phyloP scores from a whole-genome alignment of 2,113 vertebrate genomes.

The Petrocephalus microphthalmus region DNA sequence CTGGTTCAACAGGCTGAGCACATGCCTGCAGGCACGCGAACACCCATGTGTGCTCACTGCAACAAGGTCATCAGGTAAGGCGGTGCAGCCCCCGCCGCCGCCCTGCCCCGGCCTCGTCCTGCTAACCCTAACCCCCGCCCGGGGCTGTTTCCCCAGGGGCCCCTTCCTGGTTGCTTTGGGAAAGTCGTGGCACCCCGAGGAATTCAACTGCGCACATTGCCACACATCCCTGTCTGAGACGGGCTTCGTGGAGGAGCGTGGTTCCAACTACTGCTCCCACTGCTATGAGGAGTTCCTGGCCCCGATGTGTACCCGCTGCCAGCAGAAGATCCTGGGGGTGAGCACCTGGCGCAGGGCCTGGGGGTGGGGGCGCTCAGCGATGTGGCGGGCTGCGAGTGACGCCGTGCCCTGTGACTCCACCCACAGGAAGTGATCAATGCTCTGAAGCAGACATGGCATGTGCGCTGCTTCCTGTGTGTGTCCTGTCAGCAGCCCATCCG shows the following conservation, averaged over 20 bases:
- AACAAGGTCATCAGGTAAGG: constrained; percentile 83
- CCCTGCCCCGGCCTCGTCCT: not conserved
- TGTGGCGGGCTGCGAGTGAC: not conserved
- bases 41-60: constrained; percentile 88
- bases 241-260: constrained; percentile 90
- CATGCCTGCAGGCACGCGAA: constrained; percentile 86
- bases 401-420: not conserved
- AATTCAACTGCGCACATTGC: constrained; percentile 89
- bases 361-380: not conserved
- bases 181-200: constrained; percentile 94
- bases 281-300: constrained; percentile 96
- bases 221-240: constrained; percentile 77
- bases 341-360: constrained; percentile 40
- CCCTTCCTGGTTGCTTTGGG: constrained; percentile 94
- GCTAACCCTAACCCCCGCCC: not conserved
- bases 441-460: constrained; percentile 95
- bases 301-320: constrained; percentile 78
- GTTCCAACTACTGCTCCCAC: constrained; percentile 75
- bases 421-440: constrained; percentile 93
- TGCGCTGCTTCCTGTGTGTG: constrained; percentile 86
- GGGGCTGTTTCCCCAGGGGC: constrained; percentile 63
- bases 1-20: constrained; percentile 89
- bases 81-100: not conserved
- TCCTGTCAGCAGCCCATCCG: constrained; percentile 89
- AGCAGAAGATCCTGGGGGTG: constrained; percentile 90